Evolutionary conservation across 2,113 vertebrate genomes (phyloP).

Genomic region (Oceanodroma tethys): DNA sequence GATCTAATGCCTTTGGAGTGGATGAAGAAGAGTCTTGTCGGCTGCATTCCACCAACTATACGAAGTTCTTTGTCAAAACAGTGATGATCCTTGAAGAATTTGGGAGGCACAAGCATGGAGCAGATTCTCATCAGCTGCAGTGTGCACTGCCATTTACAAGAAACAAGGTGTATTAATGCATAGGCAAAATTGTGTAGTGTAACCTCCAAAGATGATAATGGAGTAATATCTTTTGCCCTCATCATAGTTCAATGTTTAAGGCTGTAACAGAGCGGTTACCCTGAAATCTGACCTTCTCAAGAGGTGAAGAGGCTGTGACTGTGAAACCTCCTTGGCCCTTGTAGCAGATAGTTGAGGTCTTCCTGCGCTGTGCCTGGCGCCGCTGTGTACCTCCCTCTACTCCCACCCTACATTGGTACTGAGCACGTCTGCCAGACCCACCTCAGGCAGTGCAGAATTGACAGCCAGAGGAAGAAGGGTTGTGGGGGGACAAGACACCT

Average conservation of each 20-base stretch:
- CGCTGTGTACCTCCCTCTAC: background rate
- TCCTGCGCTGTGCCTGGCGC: background rate
- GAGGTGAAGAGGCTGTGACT: background rate
- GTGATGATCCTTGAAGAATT: background rate
- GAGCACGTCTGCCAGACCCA: background rate
- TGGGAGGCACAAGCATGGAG: background rate
- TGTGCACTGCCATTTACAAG: background rate
- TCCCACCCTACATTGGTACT: background rate
- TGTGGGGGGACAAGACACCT: background rate
- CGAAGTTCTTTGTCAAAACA: background rate
- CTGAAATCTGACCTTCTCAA: background rate
- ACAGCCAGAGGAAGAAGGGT: background rate
- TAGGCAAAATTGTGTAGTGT: background rate
- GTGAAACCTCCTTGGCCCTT: background rate
- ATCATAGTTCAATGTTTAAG: background rate
- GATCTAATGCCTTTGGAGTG: background rate
- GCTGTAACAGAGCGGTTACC: accelerated
- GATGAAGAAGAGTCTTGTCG: background rate
- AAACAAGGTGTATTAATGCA: background rate
- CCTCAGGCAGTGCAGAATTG: background rate
- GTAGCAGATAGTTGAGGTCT: background rate
- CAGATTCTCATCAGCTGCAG: background rate
- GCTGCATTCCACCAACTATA: background rate
- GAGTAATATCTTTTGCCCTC: background rate
- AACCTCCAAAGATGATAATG: background rate